Evolutionary conservation across 1,140 invertebrate genomes (phyloP), one percentile per base, ranked within the genome.

Genomic region (Nixonia krombeini): DNA sequence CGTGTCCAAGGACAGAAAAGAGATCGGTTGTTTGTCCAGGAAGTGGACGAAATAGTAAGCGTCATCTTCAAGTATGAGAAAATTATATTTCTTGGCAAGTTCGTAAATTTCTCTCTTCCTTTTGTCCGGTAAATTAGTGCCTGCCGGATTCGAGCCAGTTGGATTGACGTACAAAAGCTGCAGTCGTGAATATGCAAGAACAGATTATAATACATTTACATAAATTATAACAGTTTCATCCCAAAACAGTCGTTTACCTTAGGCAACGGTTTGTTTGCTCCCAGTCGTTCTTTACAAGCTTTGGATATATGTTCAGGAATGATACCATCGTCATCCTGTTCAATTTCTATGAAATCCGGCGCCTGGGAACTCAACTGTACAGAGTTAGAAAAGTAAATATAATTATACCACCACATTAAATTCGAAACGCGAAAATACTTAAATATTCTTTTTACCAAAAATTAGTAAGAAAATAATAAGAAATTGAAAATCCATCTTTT

Each of bases 51-150:
- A 90, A 66, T 85, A 90, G 66, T 91, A 91, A 1, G 90, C 85
- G 74, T 91, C 90, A 70, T 91, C 90, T 66, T 91, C 90, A 0
- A 91, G 17, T 57, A 91, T 90, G 1, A 91, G 53, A 9, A 91
- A 84, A 76, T 91, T 81, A 64, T 89, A 90, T 40, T 86, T 83
- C 31, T 83, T 83, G 4, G 88, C 88, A 42, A 90, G 81, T 61
- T 83, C 64, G 58, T 90, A 90, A 18, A 90, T 86, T 63, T 86
- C 76, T 18, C 74, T 74, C 63, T 87, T 87, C 35, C 89, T 85
- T 3, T 85, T 73, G 9, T 82, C 70, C 0, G 86, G 68, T 9
- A 89, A 73, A 8, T 85, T 77, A 4, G 79, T 76, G 7, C 89
- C 90, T 5, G 87, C 87, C 13, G 90, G 90, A 80, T 91, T 91